Percentiles rank a stretch among this genome's conserved stretches.
phyloP scores from a whole-genome alignment of 2,113 vertebrate species.

The Myotis davidii region DNA sequence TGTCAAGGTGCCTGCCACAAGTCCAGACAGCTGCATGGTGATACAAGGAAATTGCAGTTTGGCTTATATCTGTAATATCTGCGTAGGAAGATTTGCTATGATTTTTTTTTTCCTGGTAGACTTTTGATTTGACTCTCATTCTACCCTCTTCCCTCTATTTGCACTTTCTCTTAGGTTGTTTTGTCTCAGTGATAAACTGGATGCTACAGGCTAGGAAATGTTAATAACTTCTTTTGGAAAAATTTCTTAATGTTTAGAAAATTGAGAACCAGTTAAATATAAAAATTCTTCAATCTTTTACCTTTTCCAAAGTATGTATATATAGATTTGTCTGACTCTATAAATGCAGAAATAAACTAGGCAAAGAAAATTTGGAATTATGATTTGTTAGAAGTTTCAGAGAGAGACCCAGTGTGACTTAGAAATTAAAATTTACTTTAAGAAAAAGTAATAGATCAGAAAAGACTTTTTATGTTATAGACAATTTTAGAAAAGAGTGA shows the following conservation, averaged over 20 bases:
- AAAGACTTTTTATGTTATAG: slow-evolving; percentile 25
- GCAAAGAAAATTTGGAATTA: slow-evolving; percentile 26
- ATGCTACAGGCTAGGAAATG: not conserved
- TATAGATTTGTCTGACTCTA: not conserved
- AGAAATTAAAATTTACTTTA: slow-evolving; percentile 49
- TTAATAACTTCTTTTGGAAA: not conserved
- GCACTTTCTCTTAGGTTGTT: slow-evolving; percentile 29
- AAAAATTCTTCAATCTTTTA: slow-evolving; percentile 51
- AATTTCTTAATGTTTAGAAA: slow-evolving; percentile 50
- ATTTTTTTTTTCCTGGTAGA: slow-evolving; percentile 54
- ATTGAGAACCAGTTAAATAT: slow-evolving; percentile 35
- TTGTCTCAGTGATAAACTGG: slow-evolving; percentile 7
- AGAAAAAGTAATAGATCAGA: slow-evolving; percentile 31
- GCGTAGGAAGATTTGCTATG: slow-evolving; percentile 60
- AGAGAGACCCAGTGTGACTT: not conserved
- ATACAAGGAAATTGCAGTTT: slow-evolving; percentile 61
- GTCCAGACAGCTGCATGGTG: not conserved
- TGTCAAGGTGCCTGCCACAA: slow-evolving; percentile 27
- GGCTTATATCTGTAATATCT: slow-evolving; percentile 11
- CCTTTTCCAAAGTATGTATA: slow-evolving; percentile 38
- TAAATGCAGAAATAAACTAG: not conserved
- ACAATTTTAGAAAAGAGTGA: slow-evolving; percentile 32
- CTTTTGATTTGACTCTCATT: slow-evolving; percentile 73
- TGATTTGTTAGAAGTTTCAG: slow-evolving; percentile 53
- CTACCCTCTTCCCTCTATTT: not conserved